These are phyloP conservation scores for Heliconius eleuchia DNA, from an alignment of 1,140 invertebrate species.

Conservation along the genomic window DNA sequence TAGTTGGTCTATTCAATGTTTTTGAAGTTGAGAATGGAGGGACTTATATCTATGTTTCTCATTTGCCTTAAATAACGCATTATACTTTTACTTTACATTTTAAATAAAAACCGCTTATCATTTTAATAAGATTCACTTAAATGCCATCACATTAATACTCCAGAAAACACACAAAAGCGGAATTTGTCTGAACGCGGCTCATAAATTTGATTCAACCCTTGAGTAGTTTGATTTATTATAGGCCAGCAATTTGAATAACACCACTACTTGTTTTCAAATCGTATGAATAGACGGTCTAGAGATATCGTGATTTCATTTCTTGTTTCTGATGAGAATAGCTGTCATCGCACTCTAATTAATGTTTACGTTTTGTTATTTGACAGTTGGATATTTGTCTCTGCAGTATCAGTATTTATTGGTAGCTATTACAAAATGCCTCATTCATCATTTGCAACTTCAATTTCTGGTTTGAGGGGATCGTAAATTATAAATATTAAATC, in stretches of 20 bases:
- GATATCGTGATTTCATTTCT: constrained; percentile 50
- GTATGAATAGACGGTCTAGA: constrained; percentile 48
- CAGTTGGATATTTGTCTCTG: constrained; percentile 47
- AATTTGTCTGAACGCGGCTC: constrained; percentile 4
- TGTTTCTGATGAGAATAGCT: constrained; percentile 40
- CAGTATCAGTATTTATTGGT: constrained; percentile 45
- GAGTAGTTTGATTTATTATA: constrained; percentile 55
- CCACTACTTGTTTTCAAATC: constrained; percentile 51
- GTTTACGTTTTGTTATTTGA: constrained; percentile 49
- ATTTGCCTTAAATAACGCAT: not conserved
- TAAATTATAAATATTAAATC: constrained; percentile 10
- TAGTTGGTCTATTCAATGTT: too few species aligned
- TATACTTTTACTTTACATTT: too few species aligned
- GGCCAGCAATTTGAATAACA: constrained; percentile 46
- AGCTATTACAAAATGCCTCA: constrained; percentile 47
- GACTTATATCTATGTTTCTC: not conserved
- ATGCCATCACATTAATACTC: not conserved
- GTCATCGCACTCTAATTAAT: constrained; percentile 54
- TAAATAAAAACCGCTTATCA: too few species aligned
- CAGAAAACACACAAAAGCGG: constrained; percentile 3
- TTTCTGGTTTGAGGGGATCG: constrained; percentile 18
- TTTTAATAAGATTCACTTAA: not conserved
- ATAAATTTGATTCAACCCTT: constrained; percentile 20
- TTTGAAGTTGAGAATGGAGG: too few species aligned
- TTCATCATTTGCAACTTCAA: constrained; percentile 42